Conservation (phyloP, 1,140 invertebrate genomes). For the Planococcus citri region DNA sequence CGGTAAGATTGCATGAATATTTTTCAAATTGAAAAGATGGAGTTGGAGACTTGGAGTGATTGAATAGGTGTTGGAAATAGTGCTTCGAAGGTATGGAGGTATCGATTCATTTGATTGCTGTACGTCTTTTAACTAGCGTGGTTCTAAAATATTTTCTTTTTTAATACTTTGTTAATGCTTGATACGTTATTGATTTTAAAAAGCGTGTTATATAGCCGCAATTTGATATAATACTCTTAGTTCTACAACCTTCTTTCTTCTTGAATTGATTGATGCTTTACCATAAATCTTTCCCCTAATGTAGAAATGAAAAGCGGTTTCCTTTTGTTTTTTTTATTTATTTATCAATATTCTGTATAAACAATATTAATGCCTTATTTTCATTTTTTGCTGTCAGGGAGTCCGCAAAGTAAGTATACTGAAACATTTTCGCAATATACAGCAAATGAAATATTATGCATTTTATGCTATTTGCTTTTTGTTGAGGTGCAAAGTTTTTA, state of each 20-base stretch:
- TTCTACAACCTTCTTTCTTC: too few species aligned
- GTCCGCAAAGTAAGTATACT: slow-evolving; percentile 40
- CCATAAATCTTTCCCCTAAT: too few species aligned
- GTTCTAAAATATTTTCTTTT: too few species aligned
- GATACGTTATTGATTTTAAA: too few species aligned
- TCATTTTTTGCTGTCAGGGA: slow-evolving; percentile 40
- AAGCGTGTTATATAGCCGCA: too few species aligned
- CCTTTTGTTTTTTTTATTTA: too few species aligned
- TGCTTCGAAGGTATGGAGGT: background rate
- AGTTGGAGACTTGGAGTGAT: too few species aligned
- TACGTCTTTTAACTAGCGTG: background rate
- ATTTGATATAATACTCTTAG: too few species aligned
- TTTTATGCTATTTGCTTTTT: background rate
- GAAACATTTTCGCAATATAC: background rate
- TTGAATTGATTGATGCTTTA: too few species aligned
- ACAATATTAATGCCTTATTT: slow-evolving; percentile 23
- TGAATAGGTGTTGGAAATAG: background rate
- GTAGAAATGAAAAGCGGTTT: too few species aligned
- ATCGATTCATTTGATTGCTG: background rate
- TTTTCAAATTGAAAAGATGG: slow-evolving; percentile 10
- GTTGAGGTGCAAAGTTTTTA: background rate
- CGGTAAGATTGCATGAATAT: slow-evolving; percentile 47
- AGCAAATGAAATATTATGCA: background rate
- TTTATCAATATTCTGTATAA: too few species aligned
- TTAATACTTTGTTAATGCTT: too few species aligned